phyloP scores from a whole-genome alignment of 2,113 vertebrate genomes.

The Gorsachius goisagi region DNA sequence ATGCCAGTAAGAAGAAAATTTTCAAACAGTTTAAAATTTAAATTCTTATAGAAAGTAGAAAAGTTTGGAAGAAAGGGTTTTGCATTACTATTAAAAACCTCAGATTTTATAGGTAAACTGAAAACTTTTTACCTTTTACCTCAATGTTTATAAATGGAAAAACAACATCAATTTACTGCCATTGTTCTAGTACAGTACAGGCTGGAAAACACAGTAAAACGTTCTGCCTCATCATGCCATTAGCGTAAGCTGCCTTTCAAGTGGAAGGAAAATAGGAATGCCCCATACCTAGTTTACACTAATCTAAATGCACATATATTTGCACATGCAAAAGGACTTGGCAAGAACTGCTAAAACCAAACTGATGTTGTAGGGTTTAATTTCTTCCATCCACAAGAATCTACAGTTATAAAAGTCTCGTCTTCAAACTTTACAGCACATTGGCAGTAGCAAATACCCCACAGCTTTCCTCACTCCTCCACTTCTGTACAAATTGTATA shows the following conservation, averaged over 20 bases:
- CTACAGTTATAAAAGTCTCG: slow-evolving; percentile 60
- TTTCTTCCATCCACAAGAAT: slow-evolving; percentile 63
- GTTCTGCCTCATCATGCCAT: neutral
- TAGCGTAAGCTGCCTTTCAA: neutral
- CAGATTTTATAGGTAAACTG: neutral
- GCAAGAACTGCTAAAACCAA: slow-evolving; percentile 58
- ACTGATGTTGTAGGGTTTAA: slow-evolving; percentile 69
- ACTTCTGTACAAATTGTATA: slow-evolving; percentile 33
- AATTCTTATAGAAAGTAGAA: neutral
- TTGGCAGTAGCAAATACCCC: slow-evolving; percentile 33
- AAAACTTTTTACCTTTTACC: neutral
- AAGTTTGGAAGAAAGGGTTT: neutral
- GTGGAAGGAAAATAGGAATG: neutral
- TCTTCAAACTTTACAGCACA: slow-evolving; percentile 59
- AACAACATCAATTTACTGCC: neutral
- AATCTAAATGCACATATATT: neutral
- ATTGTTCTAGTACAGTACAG: neutral
- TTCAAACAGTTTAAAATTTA: neutral
- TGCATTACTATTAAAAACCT: neutral
- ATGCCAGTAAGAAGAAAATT: neutral
- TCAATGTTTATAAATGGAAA: neutral
- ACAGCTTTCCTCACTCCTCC: neutral
- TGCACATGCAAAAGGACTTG: neutral
- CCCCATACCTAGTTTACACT: neutral
- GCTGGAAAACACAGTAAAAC: neutral